A percentile compares a stretch with the other conserved stretches of the same genome.
Evolutionary conservation across 2,888 invertebrate species (phyloP).

Genomic region (Machimus rusticus): DNA sequence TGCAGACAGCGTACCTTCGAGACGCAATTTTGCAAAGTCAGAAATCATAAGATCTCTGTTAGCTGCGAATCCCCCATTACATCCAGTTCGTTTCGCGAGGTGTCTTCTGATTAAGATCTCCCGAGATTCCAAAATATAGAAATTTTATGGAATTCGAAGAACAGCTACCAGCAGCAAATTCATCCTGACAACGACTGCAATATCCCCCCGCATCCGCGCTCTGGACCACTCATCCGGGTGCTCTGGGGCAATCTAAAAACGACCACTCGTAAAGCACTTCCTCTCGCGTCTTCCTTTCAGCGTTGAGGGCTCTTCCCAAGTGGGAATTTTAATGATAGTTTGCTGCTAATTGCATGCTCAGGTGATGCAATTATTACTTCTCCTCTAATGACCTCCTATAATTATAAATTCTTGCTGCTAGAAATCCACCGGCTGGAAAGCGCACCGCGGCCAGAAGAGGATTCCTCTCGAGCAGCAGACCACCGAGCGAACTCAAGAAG

Average conservation of each 20-base stretch:
- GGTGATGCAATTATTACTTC: slow-evolving; percentile 47
- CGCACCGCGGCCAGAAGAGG: background rate
- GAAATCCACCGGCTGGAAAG: background rate
- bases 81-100: background rate
- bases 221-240: background rate
- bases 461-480: background rate
- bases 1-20: background rate
- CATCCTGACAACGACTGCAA: background rate
- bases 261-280: slow-evolving; percentile 23
- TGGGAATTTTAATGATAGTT: slow-evolving; percentile 44
- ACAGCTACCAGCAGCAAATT: background rate
- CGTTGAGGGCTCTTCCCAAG: background rate
- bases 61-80: background rate
- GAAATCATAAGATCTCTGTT: background rate
- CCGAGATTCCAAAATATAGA: background rate
- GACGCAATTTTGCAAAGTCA: background rate
- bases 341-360: slow-evolving; percentile 44
- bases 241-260: slow-evolving; percentile 7
- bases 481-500: background rate
- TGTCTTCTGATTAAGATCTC: background rate
- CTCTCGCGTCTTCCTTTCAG: slow-evolving; percentile 8
- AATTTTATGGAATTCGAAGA: background rate
- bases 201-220: background rate
- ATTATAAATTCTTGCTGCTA: slow-evolving; percentile 42
- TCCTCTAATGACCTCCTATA: slow-evolving; percentile 45